A percentile compares a stretch with the other conserved stretches of the same genome.
phyloP scores from a whole-genome alignment of 1,140 invertebrate genomes.

The Melanaphis sacchari region DNA sequence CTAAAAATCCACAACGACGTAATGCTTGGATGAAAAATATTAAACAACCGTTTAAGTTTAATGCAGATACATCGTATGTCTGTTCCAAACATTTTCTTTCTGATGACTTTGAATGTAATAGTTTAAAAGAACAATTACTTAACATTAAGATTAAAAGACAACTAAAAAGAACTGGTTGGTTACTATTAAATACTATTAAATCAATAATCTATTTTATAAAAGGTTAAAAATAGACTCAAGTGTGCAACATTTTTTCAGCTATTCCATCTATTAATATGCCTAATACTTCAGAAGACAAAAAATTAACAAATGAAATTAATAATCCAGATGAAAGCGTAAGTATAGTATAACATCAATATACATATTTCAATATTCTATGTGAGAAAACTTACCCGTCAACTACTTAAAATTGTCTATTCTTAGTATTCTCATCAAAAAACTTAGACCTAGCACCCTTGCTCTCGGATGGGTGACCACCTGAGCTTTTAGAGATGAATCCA shows the following conservation, averaged over 20 bases:
- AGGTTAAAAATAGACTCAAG: neutral
- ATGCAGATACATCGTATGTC: slow-evolving; percentile 48
- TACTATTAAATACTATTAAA: neutral
- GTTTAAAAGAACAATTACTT: slow-evolving; percentile 53
- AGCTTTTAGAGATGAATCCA: too few relatives aligned
- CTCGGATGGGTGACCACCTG: too few relatives aligned
- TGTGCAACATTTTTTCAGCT: neutral
- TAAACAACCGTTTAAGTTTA: slow-evolving; percentile 31
- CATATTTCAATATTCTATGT: neutral
- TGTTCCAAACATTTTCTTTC: slow-evolving; percentile 40
- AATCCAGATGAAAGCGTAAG: neutral
- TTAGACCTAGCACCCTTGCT: neutral
- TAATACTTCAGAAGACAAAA: neutral
- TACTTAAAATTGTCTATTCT: neutral
- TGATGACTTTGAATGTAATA: slow-evolving; percentile 50
- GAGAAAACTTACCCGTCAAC: neutral
- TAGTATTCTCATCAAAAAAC: neutral
- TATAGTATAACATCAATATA: neutral
- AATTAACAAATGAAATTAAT: neutral
- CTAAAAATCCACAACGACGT: slow-evolving; percentile 54
- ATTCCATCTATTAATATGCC: slow-evolving; percentile 38
- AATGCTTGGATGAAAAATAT: slow-evolving; percentile 34
- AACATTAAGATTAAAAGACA: slow-evolving; percentile 53
- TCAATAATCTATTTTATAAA: neutral
- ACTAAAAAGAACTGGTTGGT: slow-evolving; percentile 56